phyloP scores from a whole-genome alignment of 2,113 vertebrate genomes.

The Phyllostomus hastatus region DNA sequence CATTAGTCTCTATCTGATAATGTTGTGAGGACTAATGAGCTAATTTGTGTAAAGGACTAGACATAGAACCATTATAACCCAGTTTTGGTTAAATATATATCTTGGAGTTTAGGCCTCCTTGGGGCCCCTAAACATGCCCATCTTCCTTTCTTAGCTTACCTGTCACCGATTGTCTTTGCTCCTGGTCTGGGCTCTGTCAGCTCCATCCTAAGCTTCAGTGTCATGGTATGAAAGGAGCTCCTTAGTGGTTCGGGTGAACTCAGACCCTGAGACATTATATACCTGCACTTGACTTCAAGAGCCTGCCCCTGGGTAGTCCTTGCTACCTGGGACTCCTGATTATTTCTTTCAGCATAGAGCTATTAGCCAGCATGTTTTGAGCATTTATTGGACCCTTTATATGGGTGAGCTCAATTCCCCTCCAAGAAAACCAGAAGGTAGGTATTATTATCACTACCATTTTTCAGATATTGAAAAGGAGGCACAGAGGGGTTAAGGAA shows the following conservation, averaged over 20 bases:
- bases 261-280: too few species aligned
- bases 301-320: fast-evolving
- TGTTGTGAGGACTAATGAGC: too few species aligned
- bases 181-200: not conserved
- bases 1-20: not conserved
- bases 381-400: not conserved
- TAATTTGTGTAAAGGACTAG: not conserved
- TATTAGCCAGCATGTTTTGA: not conserved
- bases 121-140: not conserved
- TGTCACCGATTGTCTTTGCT: not conserved
- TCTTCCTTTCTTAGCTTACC: not conserved
- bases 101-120: too few species aligned
- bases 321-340: not conserved
- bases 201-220: not conserved
- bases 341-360: not conserved
- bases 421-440: not conserved
- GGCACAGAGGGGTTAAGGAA: not conserved
- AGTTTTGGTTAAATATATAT: not conserved
- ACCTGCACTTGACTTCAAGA: not conserved
- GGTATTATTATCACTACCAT: not conserved
- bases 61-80: not conserved
- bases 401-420: not conserved
- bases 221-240: not conserved
- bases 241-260: not conserved
- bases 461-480: not conserved